These are phyloP conservation scores for Oreonectes daqikongensis DNA, from an alignment of 2,797 vertebrate genomes.

Conservation along the genomic window DNA sequence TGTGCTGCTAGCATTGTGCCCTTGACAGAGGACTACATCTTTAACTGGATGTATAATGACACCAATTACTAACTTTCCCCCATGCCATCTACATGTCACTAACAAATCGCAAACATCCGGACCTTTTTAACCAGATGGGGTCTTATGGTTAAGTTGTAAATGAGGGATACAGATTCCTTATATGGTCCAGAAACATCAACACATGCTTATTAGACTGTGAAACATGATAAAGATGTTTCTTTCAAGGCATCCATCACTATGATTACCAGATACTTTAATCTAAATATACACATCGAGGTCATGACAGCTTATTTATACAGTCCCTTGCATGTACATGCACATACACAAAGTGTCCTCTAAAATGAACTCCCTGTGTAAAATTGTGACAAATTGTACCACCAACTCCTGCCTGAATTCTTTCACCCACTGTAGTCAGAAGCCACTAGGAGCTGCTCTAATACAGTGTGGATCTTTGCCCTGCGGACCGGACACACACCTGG, in stretches of 20 bases:
- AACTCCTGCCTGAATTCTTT: constrained; percentile 33
- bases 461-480: constrained; percentile 51
- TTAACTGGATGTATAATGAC: constrained; percentile 67
- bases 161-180: constrained; percentile 14
- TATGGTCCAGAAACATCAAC: constrained; percentile 18
- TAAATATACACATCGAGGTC: constrained; percentile 13
- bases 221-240: constrained; percentile 27
- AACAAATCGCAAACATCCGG: constrained; percentile 29
- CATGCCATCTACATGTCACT: constrained; percentile 27
- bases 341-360: constrained; percentile 20
- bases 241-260: constrained; percentile 21
- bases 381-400: constrained; percentile 26
- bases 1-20: constrained; percentile 70
- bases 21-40: constrained; percentile 81
- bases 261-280: constrained; percentile 25
- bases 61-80: constrained; percentile 60
- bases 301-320: constrained; percentile 8
- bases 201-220: constrained; percentile 7
- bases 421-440: constrained; percentile 55
- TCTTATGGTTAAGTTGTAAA: constrained; percentile 24
- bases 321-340: neutral
- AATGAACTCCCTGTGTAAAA: constrained; percentile 17
- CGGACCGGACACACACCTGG: constrained; percentile 61
- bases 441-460: constrained; percentile 54
- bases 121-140: constrained; percentile 23